phyloP scores from a whole-genome alignment of 2,888 invertebrate species.

The Theretra japonica region DNA sequence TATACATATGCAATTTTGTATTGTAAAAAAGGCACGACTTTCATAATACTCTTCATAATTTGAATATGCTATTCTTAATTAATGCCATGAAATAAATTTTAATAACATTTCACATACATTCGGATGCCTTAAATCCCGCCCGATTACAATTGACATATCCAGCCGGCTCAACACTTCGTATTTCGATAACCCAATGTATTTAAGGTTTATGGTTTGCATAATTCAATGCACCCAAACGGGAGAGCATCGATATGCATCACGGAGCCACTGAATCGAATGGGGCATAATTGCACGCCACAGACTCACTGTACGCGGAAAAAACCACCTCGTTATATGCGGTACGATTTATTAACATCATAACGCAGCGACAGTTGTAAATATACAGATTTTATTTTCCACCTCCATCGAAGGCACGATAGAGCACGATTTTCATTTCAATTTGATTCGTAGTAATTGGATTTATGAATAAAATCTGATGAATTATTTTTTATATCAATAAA shows the following conservation, averaged over 20 bases:
- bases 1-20: too few relatives aligned
- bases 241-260: slow-evolving; percentile 64
- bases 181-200: not conserved
- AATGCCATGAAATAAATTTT: too few relatives aligned
- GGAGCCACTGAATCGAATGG: slow-evolving; percentile 61
- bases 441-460: not conserved
- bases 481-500: not conserved
- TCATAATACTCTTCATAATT: too few relatives aligned
- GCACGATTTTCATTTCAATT: not conserved
- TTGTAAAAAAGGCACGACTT: too few relatives aligned
- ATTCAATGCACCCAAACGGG: slow-evolving; percentile 48
- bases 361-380: slow-evolving; percentile 41
- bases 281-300: slow-evolving; percentile 54
- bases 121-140: not conserved
- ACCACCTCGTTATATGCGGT: slow-evolving; percentile 11
- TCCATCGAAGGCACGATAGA: not conserved
- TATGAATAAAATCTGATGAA: not conserved
- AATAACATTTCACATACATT: too few relatives aligned
- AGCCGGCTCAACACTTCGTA: not conserved
- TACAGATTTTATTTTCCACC: slow-evolving; percentile 34
- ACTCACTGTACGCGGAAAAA: slow-evolving; percentile 29
- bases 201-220: slow-evolving; percentile 8
- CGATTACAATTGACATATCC: not conserved
- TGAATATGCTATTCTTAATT: too few relatives aligned
- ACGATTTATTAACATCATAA: slow-evolving; percentile 27